Percentiles rank a stretch among this genome's conserved stretches.
These are phyloP conservation scores for Synanceia verrucosa DNA, from an alignment of 2,797 vertebrate genomes.

Conservation along the genomic window DNA sequence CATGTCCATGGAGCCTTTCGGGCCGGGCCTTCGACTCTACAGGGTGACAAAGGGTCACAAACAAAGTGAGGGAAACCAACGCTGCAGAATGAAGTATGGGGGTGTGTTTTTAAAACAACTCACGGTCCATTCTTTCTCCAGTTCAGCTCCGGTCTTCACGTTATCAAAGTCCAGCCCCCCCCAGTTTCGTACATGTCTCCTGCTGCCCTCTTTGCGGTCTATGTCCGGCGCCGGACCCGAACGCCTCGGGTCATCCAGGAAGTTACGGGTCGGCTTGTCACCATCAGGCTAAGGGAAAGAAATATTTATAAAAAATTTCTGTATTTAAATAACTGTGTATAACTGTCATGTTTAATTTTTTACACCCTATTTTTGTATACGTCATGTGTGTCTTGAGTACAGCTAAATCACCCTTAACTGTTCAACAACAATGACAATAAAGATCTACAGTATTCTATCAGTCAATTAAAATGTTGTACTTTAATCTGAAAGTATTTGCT, in stretches of 20 bases:
- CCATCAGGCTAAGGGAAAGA: conserved; percentile 75
- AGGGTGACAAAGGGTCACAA: not conserved
- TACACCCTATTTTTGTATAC: no score
- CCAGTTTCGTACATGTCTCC: conserved; percentile 92
- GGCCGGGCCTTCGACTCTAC: conserved; percentile 78
- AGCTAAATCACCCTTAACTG: no score
- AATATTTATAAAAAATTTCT: no score
- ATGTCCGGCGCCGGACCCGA: conserved; percentile 82
- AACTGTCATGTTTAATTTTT: no score
- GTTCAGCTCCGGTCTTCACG: conserved; percentile 87
- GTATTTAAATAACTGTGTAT: no score
- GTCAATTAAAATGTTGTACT: no score
- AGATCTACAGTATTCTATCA: no score
- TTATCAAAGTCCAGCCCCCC: conserved; percentile 92
- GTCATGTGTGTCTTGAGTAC: no score
- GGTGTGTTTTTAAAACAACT: conserved; percentile 32
- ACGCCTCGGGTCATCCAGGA: conserved; percentile 91
- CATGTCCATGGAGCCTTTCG: conserved; percentile 84
- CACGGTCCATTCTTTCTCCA: conserved; percentile 87
- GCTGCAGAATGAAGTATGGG: not conserved
- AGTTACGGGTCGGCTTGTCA: conserved; percentile 90
- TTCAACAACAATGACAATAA: no score
- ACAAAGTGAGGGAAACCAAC: not conserved
- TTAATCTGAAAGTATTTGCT: no score
- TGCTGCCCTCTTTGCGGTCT: conserved; percentile 91